A percentile compares a stretch with the other conserved stretches of the same genome.
phyloP scores from a whole-genome alignment of 1,140 invertebrate genomes.

The Orchestia grillus region DNA sequence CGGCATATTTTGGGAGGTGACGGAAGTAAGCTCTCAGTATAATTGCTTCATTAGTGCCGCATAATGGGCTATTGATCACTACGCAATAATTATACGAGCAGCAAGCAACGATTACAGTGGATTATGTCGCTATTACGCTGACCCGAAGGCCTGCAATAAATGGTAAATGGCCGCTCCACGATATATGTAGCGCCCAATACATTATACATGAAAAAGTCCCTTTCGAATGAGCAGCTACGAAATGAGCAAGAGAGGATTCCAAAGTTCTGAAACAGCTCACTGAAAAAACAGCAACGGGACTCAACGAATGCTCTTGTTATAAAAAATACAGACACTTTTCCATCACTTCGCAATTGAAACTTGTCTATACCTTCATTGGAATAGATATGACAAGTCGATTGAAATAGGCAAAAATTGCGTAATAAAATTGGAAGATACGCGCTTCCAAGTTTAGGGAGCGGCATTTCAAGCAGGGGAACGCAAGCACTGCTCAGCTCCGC shows the following conservation, averaged over 20 bases:
- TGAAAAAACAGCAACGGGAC: not conserved
- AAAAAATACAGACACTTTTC: too few species aligned
- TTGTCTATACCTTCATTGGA: not conserved
- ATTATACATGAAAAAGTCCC: not conserved
- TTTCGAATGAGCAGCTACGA: not conserved
- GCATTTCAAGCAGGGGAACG: not conserved
- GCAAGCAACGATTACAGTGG: not conserved
- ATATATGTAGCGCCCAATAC: not conserved
- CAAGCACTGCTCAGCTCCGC: not conserved
- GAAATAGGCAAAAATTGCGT: not conserved
- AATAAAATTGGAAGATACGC: not conserved
- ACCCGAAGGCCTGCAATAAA: not conserved
- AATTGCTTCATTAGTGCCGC: constrained; percentile 7
- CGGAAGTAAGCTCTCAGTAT: constrained; percentile 7
- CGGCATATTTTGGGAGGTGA: not conserved
- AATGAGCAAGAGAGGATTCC: not conserved
- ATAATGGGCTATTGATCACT: constrained; percentile 1
- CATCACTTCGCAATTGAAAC: not conserved
- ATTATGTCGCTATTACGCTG: not conserved
- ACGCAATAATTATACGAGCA: constrained; percentile 8
- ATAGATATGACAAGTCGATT: not conserved
- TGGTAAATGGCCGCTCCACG: not conserved
- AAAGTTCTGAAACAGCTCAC: not conserved
- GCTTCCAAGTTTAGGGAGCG: not conserved
- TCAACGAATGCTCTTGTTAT: not conserved